Percentiles rank a stretch among this genome's conserved stretches.
Evolutionary conservation across 2,797 vertebrate genomes (phyloP).

Genomic region (Intellagama lesueurii): DNA sequence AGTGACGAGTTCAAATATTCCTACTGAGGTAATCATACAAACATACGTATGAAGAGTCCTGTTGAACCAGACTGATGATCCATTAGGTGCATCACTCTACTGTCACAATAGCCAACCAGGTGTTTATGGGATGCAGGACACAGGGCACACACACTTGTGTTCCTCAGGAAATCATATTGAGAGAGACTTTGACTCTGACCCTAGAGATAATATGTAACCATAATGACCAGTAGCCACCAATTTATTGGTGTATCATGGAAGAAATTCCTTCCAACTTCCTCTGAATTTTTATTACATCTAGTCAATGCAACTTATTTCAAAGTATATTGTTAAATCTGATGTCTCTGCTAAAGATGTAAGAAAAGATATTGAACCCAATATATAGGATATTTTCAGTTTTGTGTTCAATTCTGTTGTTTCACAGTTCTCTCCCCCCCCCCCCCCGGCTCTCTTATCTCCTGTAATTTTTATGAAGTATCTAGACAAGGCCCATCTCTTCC

Average conservation of each 20-base stretch:
- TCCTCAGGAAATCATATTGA: neutral
- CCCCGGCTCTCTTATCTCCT: neutral
- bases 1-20: neutral
- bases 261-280: neutral
- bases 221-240: neutral
- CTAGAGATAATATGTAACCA: neutral
- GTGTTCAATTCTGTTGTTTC: neutral
- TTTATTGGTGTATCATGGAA: neutral
- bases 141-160: neutral
- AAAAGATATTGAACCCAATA: neutral
- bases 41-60: neutral
- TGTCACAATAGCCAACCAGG: neutral
- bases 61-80: neutral
- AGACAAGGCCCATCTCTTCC: conserved; percentile 32
- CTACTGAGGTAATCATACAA: neutral
- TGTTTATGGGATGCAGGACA: neutral
- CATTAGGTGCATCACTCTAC: neutral
- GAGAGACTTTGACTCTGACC: neutral
- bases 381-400: neutral
- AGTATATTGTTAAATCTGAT: neutral
- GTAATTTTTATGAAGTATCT: neutral
- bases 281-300: neutral
- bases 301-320: neutral
- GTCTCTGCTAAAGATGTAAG: neutral
- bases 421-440: no score